Base-by-base conservation (phyloP, 2,888 invertebrate genomes). In the Pristionchus japonicus region DNA sequence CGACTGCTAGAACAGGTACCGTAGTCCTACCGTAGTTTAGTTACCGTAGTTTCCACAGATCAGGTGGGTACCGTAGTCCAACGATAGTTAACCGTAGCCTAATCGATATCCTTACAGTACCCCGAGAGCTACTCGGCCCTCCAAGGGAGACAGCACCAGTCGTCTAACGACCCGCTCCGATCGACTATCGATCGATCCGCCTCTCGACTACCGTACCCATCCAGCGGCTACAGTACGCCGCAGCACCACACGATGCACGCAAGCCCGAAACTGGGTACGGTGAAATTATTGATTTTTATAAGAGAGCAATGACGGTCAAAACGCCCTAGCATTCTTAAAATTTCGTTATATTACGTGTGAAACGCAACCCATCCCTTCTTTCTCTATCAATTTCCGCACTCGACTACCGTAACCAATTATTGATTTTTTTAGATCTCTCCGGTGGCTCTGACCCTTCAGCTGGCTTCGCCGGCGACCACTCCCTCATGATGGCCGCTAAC, bases 401-500 rank as follows among this genome's bases (percentile, higher is more conserved):
- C n/a, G n/a, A n/a, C n/a, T n/a, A n/a, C n/a, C n/a, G n/a, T n/a
- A 49, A 49, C 49, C 80, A 49, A 82, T 82, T 15, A 77, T 4
- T 77, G 15, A 20, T 37, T 34, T 49, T 31, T 47, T 23, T n/a
- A 83, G 82, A 83, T 52, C 82, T 83, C 31, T 83, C 82, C 52
- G 52, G 52, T 31, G 34, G 13, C 15, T 83, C 82, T n/a, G 80
- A 80, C 43, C 77, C 40, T n/a, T 80, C 80, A 4, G n/a, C 17
- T 15, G 82, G 82, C 82, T 83, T 83, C 82, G 82, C 82, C 31
- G 82, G 82, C 31, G 82, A 83, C 34, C 82, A 57, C 82, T 83
- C 82, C 23, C 82, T 83, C 34, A 83, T 83, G 52, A 49, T 83
- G 82, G 49, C 82, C 1, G 82, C 82, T 1, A 83, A 83, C 43